Evolutionary conservation across 2,113 vertebrate species (phyloP), one percentile per base, ranked within the genome.

Genomic region (Bagarius yarrelli): DNA sequence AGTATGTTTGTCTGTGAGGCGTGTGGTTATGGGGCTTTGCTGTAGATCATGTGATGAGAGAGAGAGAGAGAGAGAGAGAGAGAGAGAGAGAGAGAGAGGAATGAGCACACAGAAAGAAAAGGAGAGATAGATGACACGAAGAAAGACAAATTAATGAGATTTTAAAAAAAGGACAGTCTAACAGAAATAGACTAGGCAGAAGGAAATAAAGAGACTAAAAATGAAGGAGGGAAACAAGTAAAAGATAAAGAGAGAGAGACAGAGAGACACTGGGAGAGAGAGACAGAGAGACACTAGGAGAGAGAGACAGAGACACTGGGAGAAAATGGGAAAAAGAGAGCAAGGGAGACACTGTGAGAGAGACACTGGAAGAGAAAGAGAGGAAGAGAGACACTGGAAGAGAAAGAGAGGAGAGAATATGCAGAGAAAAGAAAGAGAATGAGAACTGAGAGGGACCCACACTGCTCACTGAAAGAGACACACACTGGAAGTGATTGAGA

Each of bases 291-390:
- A 59, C 21, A 57, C 4, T 9, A 2, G 0, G 5, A 23, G 56
- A n/a, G 57, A 27, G 59, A 60, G n/a, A 4, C n/a, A 27, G 59
- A 60, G 12, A 30, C 2, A 1, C 2, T 3, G 4, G 59, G 12
- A 14, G 12, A 4, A n/a, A 60, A 5, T 14, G 3, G 2, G 59
- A 4, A 8, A 15, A 3, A 15, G n/a, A 27, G 8, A 12, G 13
- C 0, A 19, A 1, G 4, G 1, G 6, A 5, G 21, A n/a, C 1
- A n/a, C 8, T 0, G 27, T 3, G 15, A 32, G 27, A 32, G 12
- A 30, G 5, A 12, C 4, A 14, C 16, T 1, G 19, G 1, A 4
- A 21, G 55, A 57, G 21, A n/a, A 8, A 1, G 60, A 18, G 27
- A 63, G 60, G 30, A 8, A 63, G 5, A 2, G 14, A 30, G 25